Evolutionary conservation across 2,888 invertebrate species (phyloP).

Genomic region (Plebejus anna): DNA sequence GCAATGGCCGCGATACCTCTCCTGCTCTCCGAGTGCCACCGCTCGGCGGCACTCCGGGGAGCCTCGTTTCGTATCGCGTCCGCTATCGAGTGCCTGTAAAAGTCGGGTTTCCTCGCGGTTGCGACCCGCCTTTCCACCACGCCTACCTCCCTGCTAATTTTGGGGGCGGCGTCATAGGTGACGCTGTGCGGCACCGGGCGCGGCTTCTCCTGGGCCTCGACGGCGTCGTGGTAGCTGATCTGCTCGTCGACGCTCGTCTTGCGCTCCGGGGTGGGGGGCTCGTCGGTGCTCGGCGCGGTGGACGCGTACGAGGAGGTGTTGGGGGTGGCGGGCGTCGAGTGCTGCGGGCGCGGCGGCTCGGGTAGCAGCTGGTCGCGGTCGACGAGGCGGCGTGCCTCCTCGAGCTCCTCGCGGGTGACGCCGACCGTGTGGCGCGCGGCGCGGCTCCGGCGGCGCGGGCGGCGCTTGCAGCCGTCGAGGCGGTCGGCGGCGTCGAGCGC

Average conservation of each 20-base stretch:
- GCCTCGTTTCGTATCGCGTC: constrained; percentile 45
- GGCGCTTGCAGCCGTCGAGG: constrained; percentile 62
- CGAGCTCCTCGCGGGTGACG: constrained; percentile 89
- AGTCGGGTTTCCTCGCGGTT: constrained; percentile 55
- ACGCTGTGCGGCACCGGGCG: constrained; percentile 54
- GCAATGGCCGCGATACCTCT: constrained; percentile 68
- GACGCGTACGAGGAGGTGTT: constrained; percentile 57
- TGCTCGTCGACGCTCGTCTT: constrained; percentile 55
- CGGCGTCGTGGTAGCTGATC: constrained; percentile 53
- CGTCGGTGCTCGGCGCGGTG: constrained; percentile 51
- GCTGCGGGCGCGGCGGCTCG: constrained; percentile 46
- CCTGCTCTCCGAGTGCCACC: constrained; percentile 56
- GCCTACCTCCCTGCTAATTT: constrained; percentile 47
- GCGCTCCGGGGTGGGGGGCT: constrained; percentile 56
- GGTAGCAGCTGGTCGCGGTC: constrained; percentile 68
- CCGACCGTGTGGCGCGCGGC: constrained; percentile 90
- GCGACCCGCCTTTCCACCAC: constrained; percentile 56
- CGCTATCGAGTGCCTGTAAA: constrained; percentile 66
- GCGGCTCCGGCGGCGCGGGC: constrained; percentile 79
- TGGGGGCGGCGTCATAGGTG: constrained; percentile 51
- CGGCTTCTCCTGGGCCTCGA: constrained; percentile 50
- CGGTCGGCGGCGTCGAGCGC: constrained; percentile 68
- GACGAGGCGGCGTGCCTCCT: constrained; percentile 87
- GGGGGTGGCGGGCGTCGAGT: constrained; percentile 35
- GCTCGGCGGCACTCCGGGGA: constrained; percentile 39